Evolutionary conservation across 2,888 invertebrate genomes (phyloP).

Genomic region (Deroplatys truncata): DNA sequence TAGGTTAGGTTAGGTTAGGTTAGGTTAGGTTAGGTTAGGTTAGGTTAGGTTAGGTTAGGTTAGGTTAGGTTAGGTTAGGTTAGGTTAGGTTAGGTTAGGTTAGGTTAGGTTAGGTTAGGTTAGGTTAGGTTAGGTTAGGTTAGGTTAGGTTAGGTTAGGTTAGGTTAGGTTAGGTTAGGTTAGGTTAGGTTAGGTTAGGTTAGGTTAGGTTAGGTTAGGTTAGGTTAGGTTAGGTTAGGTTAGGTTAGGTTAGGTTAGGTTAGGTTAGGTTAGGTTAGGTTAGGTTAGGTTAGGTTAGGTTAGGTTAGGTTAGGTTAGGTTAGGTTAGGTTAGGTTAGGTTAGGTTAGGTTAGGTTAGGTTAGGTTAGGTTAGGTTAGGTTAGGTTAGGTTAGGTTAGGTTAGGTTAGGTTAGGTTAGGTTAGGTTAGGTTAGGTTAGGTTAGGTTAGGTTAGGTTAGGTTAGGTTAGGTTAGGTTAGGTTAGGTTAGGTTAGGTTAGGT

Average conservation of each 20-base stretch:
- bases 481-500: background rate
- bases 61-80: background rate
- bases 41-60: conserved; percentile 16
- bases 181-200: background rate
- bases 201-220: background rate
- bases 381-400: conserved; percentile 33
- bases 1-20: conserved; percentile 17
- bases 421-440: background rate
- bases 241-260: conserved; percentile 26
- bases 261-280: conserved; percentile 27
- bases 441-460: background rate
- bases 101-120: conserved; percentile 7
- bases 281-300: conserved; percentile 29
- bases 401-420: conserved; percentile 28
- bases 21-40: conserved; percentile 28
- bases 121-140: conserved; percentile 35
- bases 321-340: too few species aligned
- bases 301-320: conserved; percentile 29
- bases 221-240: conserved; percentile 27
- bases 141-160: conserved; percentile 29
- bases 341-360: background rate
- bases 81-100: background rate
- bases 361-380: conserved; percentile 32
- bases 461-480: background rate
- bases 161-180: too few species aligned